Conservation (phyloP, 2,888 invertebrate species). For the Eurytoma adleriae region DNA sequence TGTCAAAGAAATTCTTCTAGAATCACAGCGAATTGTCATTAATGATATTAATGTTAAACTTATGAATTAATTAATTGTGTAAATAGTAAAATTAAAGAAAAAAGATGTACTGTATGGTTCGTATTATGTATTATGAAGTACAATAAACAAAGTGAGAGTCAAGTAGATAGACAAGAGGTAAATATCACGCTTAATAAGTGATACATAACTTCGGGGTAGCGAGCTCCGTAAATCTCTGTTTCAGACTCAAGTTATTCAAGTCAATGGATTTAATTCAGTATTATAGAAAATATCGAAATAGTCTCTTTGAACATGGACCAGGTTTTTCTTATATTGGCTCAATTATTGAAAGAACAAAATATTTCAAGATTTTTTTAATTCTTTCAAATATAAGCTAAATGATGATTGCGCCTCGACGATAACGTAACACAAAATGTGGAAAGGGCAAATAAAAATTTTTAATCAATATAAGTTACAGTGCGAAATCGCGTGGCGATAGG, state of each 20-base stretch:
- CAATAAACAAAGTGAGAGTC: constrained; percentile 55
- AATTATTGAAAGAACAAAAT: constrained; percentile 39
- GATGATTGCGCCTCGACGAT: constrained; percentile 34
- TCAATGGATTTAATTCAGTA: constrained; percentile 52
- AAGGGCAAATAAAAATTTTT: constrained; percentile 27
- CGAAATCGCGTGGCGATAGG: constrained; percentile 41
- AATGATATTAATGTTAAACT: constrained; percentile 45
- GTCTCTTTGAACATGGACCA: constrained; percentile 37
- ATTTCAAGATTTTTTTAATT: constrained; percentile 1
- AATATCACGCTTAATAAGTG: constrained; percentile 22
- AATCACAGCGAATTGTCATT: constrained; percentile 55
- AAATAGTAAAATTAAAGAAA: constrained; percentile 44
- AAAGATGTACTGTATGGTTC: constrained; percentile 49
- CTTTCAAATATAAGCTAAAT: constrained; percentile 21
- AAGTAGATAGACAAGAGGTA: constrained; percentile 12
- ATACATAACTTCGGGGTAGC: constrained; percentile 23
- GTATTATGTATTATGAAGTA: constrained; percentile 55
- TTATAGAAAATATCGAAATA: constrained; percentile 52
- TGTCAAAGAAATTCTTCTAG: constrained; percentile 16
- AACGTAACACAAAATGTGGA: constrained; percentile 45
- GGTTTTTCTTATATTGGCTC: constrained; percentile 35
- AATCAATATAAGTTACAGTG: constrained; percentile 30
- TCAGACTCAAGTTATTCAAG: constrained; percentile 43
- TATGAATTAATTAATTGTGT: constrained; percentile 46
- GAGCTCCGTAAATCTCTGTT: constrained; percentile 19